A percentile compares a stretch with the other conserved stretches of the same genome.
phyloP scores from a whole-genome alignment of 92 coral and sea anemone genomes.

The Porites rus region DNA sequence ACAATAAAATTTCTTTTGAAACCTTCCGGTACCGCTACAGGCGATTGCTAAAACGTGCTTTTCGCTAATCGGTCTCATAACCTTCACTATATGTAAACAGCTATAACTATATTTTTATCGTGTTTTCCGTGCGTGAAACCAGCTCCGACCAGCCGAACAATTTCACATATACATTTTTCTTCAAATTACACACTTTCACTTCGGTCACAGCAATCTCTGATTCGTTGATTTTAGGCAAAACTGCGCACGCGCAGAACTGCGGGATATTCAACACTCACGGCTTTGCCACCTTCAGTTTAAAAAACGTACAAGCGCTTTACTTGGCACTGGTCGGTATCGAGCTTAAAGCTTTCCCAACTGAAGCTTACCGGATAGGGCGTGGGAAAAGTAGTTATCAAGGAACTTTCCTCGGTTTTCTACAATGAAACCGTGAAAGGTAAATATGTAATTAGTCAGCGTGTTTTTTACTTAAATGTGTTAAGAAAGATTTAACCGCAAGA shows the following conservation, averaged over 20 bases:
- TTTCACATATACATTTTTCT: too few species aligned
- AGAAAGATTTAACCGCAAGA: background rate
- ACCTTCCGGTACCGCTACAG: too few species aligned
- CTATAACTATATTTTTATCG: background rate
- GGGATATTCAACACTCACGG: background rate
- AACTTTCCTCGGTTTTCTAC: background rate
- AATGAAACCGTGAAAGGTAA: background rate
- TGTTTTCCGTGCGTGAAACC: background rate
- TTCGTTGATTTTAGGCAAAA: conserved; percentile 2
- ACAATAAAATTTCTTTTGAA: too few species aligned
- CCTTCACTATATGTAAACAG: background rate
- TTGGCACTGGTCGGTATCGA: background rate
- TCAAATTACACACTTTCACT: background rate
- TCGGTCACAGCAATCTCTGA: background rate
- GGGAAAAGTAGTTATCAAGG: background rate
- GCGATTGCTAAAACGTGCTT: too few species aligned
- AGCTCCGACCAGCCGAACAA: background rate
- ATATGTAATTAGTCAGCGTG: background rate
- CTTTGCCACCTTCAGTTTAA: too few species aligned
- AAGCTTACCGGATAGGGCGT: too few species aligned
- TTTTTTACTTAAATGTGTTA: background rate
- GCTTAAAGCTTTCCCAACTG: background rate
- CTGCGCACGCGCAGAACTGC: conserved; percentile 17
- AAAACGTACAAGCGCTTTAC: background rate
- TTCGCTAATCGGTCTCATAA: too few species aligned